phyloP scores from a whole-genome alignment of 2,113 vertebrate species.

The Pelusios castaneus region DNA sequence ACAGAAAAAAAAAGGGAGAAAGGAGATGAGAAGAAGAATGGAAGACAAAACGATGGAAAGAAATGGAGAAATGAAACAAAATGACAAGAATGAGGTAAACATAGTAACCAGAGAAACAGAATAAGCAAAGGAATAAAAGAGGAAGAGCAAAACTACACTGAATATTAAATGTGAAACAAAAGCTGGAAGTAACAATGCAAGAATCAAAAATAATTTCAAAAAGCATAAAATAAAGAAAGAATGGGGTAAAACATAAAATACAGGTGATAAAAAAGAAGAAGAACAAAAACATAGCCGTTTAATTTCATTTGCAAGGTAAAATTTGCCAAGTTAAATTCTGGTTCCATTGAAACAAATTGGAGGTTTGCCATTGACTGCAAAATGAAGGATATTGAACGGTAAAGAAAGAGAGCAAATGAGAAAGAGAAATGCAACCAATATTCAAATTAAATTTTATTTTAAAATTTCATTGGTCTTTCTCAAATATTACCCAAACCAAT shows the following conservation, averaged over 20 bases:
- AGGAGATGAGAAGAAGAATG: neutral
- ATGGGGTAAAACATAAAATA: neutral
- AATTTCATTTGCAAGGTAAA: too few relatives aligned
- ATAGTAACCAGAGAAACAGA: slow-evolving; percentile 24
- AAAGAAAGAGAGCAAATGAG: neutral
- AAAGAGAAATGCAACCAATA: neutral
- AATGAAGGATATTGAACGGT: neutral
- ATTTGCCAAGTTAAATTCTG: neutral
- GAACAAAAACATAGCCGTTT: neutral
- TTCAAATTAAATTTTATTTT: neutral
- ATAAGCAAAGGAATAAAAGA: neutral
- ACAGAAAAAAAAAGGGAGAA: slow-evolving; percentile 39
- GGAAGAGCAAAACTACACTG: slow-evolving; percentile 43
- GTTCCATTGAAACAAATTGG: neutral
- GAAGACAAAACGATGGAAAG: neutral
- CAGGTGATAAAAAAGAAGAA: slow-evolving; percentile 32
- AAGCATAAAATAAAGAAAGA: slow-evolving; percentile 19
- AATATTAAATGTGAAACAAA: slow-evolving; percentile 53
- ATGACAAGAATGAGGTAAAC: neutral
- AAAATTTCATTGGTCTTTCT: neutral
- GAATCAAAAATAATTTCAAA: neutral
- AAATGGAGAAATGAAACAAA: neutral
- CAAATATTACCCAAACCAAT: neutral
- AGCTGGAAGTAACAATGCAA: slow-evolving; percentile 9
- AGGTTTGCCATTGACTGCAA: neutral